A percentile compares a stretch with the other conserved stretches of the same genome.
These are phyloP conservation scores for Caenorhabditis remanei DNA, from an alignment of 1,140 invertebrate genomes.

Conservation along the genomic window DNA sequence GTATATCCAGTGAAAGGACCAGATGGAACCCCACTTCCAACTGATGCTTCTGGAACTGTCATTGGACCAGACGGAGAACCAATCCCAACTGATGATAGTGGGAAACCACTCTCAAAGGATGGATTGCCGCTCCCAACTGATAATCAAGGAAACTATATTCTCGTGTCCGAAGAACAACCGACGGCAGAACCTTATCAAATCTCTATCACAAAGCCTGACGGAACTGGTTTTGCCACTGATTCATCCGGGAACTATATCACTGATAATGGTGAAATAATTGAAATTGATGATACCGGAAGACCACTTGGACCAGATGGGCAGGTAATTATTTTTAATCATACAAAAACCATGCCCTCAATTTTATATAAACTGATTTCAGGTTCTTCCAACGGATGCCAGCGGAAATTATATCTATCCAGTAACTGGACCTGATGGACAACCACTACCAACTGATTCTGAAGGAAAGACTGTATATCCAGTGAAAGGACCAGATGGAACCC, in stretches of 20 bases:
- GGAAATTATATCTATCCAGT: constrained; percentile 60
- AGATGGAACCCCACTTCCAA: constrained; percentile 59
- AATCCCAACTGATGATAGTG: constrained; percentile 65
- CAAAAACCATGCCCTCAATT: too few species aligned
- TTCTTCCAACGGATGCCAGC: constrained; percentile 51
- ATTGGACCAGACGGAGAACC: constrained; percentile 58
- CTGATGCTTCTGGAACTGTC: constrained; percentile 57
- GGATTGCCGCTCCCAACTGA: constrained; percentile 58
- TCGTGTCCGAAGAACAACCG: background rate
- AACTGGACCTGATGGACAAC: constrained; percentile 63
- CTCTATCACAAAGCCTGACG: constrained; percentile 56
- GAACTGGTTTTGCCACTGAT: constrained; percentile 59
- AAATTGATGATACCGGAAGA: constrained; percentile 50
- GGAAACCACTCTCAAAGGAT: constrained; percentile 28
- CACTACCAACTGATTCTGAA: constrained; percentile 33
- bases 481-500: constrained; percentile 34
- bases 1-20: constrained; percentile 1
- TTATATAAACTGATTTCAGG: background rate
- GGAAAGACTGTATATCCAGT: constrained; percentile 53
- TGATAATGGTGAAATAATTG: constrained; percentile 43
- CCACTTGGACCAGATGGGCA: constrained; percentile 52
- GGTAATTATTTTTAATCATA: background rate
- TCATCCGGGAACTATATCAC: constrained; percentile 50
- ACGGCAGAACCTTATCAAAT: constrained; percentile 5
- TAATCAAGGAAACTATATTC: constrained; percentile 49